Percentiles rank a stretch among this genome's conserved stretches.
phyloP scores from a whole-genome alignment of 2,797 vertebrate species.

The Urocyon cinereoargenteus region DNA sequence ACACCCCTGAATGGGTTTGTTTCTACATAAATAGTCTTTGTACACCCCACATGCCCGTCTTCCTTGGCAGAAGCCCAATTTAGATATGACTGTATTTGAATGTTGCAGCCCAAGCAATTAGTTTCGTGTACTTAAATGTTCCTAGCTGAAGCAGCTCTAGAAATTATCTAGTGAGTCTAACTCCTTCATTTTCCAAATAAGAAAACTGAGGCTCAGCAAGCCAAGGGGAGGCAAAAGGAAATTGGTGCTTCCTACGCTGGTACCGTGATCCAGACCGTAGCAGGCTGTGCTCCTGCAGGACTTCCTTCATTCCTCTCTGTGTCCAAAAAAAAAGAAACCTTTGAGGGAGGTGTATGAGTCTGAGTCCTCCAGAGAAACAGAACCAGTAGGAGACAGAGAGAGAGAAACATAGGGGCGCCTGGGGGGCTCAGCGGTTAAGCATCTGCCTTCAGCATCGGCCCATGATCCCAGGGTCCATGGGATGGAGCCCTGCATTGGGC shows the following conservation, averaged over 20 bases:
- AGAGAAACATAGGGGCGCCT: no score
- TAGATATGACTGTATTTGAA: conserved; percentile 41
- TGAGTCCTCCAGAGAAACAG: neutral
- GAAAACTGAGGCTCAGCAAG: neutral
- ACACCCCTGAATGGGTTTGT: conserved; percentile 44
- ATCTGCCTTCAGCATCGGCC: no score
- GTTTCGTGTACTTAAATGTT: neutral
- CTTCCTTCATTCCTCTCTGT: neutral
- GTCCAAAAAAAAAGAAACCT: neutral
- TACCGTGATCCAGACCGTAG: neutral
- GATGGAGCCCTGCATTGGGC: no score
- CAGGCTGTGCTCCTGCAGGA: neutral
- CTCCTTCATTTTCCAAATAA: conserved; percentile 12
- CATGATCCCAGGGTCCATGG: no score
- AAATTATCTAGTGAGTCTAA: neutral
- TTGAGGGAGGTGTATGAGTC: neutral
- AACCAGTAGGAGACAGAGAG: neutral
- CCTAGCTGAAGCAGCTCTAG: neutral
- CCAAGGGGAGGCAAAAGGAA: neutral
- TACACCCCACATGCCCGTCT: conserved; percentile 21
- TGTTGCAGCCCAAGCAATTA: neutral
- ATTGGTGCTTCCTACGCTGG: neutral
- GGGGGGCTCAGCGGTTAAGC: no score
- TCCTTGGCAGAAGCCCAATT: conserved; percentile 56
- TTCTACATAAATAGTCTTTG: conserved; percentile 55